Conservation (phyloP, 2,113 vertebrate species). For the Mugil cephalus region DNA sequence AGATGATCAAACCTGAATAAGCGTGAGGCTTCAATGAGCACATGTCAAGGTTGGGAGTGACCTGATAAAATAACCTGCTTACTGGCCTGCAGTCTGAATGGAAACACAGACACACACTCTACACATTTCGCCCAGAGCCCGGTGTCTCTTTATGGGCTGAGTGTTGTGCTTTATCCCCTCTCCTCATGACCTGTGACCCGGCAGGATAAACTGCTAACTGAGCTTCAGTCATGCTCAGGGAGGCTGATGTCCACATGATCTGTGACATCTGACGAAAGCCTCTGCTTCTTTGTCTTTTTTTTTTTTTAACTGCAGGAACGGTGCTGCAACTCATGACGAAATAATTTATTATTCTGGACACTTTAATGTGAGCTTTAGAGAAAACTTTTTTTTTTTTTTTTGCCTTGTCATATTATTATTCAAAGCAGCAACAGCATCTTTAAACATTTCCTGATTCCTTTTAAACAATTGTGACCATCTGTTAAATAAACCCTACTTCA, state of each 20-base stretch:
- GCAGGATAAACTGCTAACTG: constrained; percentile 76
- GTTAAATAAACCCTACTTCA: too few species aligned
- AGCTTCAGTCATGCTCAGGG: constrained; percentile 73
- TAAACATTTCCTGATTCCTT: not conserved
- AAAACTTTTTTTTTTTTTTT: not conserved
- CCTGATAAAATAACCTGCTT: not conserved
- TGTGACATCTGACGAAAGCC: constrained; percentile 41
- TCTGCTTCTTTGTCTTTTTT: constrained; percentile 13
- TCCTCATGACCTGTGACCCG: constrained; percentile 76
- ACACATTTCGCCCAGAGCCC: constrained; percentile 54
- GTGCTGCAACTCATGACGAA: constrained; percentile 8
- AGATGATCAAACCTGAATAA: too few species aligned
- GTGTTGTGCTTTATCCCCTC: constrained; percentile 67
- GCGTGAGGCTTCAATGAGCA: too few species aligned
- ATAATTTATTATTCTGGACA: not conserved
- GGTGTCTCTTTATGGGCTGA: constrained; percentile 63
- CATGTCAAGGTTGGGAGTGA: too few species aligned
- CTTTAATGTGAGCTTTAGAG: not conserved
- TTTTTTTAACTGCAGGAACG: constrained; percentile 25
- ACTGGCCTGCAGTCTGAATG: constrained; percentile 5
- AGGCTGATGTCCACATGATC: constrained; percentile 76
- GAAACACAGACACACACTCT: constrained; percentile 27
- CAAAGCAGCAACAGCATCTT: not conserved
- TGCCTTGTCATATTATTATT: not conserved
- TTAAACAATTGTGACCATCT: too few species aligned